phyloP scores from a whole-genome alignment of 2,888 invertebrate species.

The Melangyna quadrimaculata region DNA sequence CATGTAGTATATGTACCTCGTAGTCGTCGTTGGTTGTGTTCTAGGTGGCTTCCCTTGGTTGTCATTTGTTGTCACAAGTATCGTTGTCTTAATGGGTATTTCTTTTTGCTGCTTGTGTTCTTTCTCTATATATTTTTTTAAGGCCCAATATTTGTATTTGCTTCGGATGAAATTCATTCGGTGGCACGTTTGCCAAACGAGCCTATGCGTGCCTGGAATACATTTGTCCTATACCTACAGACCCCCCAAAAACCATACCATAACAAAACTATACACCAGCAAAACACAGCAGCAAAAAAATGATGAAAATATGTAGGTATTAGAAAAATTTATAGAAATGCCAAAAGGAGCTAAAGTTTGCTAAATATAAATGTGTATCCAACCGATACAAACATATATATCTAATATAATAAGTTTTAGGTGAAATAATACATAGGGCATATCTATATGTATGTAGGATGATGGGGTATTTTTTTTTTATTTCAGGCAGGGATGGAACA shows the following conservation, averaged over 20 bases:
- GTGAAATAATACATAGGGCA: background rate
- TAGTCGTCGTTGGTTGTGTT: too few species aligned
- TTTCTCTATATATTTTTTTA: constrained; percentile 18
- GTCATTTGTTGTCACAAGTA: constrained; percentile 54
- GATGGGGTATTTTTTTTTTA: constrained; percentile 39
- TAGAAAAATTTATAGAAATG: constrained; percentile 60
- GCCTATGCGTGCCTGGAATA: constrained; percentile 80
- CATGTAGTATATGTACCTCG: background rate
- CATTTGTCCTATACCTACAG: constrained; percentile 74
- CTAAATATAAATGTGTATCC: constrained; percentile 45
- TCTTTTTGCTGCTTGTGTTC: constrained; percentile 13
- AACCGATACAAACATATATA: constrained; percentile 40
- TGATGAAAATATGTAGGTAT: constrained; percentile 41
- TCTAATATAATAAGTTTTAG: constrained; percentile 15
- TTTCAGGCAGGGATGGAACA: constrained; percentile 25
- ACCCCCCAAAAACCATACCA: constrained; percentile 5
- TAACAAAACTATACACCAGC: background rate
- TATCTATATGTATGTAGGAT: background rate
- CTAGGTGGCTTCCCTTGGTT: constrained; percentile 55
- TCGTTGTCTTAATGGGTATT: constrained; percentile 42
- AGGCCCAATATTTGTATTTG: constrained; percentile 65
- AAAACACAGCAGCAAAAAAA: background rate
- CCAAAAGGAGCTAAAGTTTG: constrained; percentile 59
- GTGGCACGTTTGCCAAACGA: constrained; percentile 80
- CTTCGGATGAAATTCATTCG: constrained; percentile 75